phyloP scores from a whole-genome alignment of 2,113 vertebrate species.

The Oceanites oceanicus region DNA sequence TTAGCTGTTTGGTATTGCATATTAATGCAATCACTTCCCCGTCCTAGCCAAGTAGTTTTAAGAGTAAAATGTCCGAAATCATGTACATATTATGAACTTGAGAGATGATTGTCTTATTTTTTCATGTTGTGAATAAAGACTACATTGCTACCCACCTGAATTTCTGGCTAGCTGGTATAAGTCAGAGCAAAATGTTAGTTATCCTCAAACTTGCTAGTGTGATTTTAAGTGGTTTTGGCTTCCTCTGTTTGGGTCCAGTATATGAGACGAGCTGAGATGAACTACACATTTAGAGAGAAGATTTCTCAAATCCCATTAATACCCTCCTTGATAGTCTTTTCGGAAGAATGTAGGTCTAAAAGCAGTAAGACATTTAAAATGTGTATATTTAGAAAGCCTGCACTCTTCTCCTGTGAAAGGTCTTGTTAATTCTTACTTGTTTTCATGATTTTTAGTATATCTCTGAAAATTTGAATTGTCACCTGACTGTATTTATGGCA shows the following conservation, averaged over 20 bases:
- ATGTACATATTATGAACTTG: neutral
- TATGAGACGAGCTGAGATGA: neutral
- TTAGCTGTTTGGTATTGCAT: neutral
- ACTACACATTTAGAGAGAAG: neutral
- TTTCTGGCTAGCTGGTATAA: neutral
- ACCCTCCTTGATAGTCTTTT: neutral
- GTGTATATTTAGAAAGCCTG: neutral
- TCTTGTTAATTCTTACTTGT: neutral
- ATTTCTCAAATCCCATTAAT: neutral
- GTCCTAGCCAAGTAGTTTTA: neutral
- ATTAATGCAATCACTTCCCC: neutral
- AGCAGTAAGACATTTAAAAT: neutral
- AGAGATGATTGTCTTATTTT: neutral
- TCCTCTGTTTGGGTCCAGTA: neutral
- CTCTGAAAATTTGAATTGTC: neutral
- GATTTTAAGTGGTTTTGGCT: neutral
- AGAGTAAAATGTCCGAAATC: neutral
- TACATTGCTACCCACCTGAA: neutral
- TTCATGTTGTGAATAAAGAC: neutral
- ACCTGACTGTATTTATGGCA: neutral
- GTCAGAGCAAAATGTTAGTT: neutral
- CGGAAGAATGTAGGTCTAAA: neutral
- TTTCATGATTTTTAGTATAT: neutral
- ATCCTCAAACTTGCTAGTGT: neutral
- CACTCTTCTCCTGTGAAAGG: neutral